Conservation (phyloP, 2,113 vertebrate genomes). For the Pyrgilauda ruficollis region DNA sequence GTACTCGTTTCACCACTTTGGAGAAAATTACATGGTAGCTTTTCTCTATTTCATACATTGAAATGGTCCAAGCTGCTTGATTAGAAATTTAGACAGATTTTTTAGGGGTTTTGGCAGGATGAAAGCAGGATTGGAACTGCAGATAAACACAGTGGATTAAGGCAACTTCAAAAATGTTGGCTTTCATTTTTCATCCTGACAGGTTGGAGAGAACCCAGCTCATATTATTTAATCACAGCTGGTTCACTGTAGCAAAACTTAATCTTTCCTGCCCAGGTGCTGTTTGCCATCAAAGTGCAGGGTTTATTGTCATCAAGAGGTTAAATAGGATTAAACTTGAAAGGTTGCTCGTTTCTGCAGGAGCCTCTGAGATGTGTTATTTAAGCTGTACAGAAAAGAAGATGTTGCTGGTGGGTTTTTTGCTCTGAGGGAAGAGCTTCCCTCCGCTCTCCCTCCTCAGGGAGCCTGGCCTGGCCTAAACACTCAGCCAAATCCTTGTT, state of each 20-base stretch:
- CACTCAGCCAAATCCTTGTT: background rate
- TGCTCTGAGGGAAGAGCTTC: background rate
- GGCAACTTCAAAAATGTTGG: background rate
- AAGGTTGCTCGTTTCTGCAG: background rate
- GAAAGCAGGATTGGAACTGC: background rate
- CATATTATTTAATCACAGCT: background rate
- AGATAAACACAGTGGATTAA: background rate
- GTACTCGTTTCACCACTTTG: background rate
- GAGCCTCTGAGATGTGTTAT: background rate
- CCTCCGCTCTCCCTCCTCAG: background rate
- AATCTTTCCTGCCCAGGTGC: conserved; percentile 21
- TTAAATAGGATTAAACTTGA: conserved; percentile 40
- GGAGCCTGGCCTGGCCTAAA: background rate
- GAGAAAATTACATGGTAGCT: background rate
- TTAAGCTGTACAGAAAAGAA: background rate
- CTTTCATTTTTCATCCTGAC: background rate
- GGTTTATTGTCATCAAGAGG: background rate
- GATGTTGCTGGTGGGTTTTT: background rate
- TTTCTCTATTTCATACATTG: background rate
- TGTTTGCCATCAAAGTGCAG: background rate
- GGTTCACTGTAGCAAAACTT: background rate
- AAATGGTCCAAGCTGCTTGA: background rate
- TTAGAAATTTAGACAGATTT: background rate
- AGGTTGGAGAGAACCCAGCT: background rate
- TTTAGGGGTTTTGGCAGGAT: background rate